Base-by-base conservation (phyloP, 2,888 invertebrate species). In the Caenorhabditis panamensis region DNA sequence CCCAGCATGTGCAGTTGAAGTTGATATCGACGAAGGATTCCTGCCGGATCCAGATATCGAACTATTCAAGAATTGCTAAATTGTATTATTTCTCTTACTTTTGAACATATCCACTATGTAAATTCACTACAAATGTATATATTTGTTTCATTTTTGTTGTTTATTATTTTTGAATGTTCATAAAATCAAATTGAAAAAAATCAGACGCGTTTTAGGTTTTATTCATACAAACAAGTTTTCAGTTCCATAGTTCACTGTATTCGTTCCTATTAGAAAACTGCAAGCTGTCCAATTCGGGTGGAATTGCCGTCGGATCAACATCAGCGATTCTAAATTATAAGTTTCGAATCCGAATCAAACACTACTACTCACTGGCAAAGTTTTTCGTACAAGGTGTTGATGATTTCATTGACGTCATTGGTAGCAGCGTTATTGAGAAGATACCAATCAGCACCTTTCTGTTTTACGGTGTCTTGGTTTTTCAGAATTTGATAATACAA, bases 331-430 rank as follows among this genome's bases (percentile, higher is more conserved):
- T 73, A 28, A 49, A 72, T 31, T 31, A 9, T 9, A 6, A 6
- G 9, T 31, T 31, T 31, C 31, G 31, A 9, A 31, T 6, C 31
- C 9, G 4, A 4, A 31, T 31, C 31, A 9, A 31, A 31, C n/a
- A n/a, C n/a, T n/a, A n/a, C n/a, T n/a, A 41, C 76, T 76, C 18
- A 76, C 76, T 68, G 28, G 77, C 77, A 77, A 51, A 77, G 24
- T 36, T 63, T 77, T 24, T 63, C 16, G 24, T 63, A n/a, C 5
- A 77, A 44, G 2, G n/a, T 5, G 22, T 36, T 26, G 1, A 77
- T 53, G 13, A 77, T 58, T 13, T 61, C 37, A 2, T 31, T 49
- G 16, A 63, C 58, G 11, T 49, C 9, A 2, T 36, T n/a, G 11
- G 41, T 36, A 0, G 51, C 77, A 4, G 68, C 77, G 37, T 77